These are phyloP conservation scores for Geothlypis trichas DNA, from an alignment of 2,113 vertebrate species.

Conservation along the genomic window DNA sequence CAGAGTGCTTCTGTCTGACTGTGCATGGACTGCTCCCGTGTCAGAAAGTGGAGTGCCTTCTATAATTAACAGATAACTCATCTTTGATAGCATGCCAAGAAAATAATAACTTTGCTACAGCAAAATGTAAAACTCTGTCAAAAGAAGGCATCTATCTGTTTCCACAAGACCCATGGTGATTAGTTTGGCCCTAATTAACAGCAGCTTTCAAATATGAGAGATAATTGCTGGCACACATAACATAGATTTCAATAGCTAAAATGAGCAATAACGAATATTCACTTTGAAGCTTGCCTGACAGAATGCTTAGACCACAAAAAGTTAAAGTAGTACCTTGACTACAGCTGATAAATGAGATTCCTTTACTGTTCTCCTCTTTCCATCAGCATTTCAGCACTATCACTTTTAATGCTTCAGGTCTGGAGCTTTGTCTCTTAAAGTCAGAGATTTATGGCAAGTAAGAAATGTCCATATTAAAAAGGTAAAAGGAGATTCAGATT, in stretches of 20 bases:
- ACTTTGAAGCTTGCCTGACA: constrained; percentile 68
- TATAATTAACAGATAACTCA: constrained; percentile 66
- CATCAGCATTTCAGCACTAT: constrained; percentile 62
- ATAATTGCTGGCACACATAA: constrained; percentile 76
- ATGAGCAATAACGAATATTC: constrained; percentile 71
- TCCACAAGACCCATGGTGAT: constrained; percentile 56
- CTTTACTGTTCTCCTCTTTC: constrained; percentile 46
- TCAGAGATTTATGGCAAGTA: constrained; percentile 75
- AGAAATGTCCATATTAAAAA: constrained; percentile 75
- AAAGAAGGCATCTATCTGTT: constrained; percentile 72
- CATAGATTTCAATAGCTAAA: constrained; percentile 67
- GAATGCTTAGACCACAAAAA: constrained; percentile 71
- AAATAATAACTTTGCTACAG: constrained; percentile 71
- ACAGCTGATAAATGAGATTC: constrained; percentile 68
- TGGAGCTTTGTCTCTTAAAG: constrained; percentile 62
- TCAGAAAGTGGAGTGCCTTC: constrained; percentile 32
- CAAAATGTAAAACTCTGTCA: constrained; percentile 66
- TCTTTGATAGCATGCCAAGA: constrained; percentile 65
- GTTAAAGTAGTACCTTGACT: constrained; percentile 62
- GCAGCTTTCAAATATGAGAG: constrained; percentile 69
- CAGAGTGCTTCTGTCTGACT: background rate
- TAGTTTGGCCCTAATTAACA: constrained; percentile 74
- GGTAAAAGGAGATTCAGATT: constrained; percentile 70
- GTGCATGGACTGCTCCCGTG: background rate
- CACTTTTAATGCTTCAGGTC: constrained; percentile 52